Conservation (phyloP, 2,113 vertebrate species). For the Catharus fuscescens region DNA sequence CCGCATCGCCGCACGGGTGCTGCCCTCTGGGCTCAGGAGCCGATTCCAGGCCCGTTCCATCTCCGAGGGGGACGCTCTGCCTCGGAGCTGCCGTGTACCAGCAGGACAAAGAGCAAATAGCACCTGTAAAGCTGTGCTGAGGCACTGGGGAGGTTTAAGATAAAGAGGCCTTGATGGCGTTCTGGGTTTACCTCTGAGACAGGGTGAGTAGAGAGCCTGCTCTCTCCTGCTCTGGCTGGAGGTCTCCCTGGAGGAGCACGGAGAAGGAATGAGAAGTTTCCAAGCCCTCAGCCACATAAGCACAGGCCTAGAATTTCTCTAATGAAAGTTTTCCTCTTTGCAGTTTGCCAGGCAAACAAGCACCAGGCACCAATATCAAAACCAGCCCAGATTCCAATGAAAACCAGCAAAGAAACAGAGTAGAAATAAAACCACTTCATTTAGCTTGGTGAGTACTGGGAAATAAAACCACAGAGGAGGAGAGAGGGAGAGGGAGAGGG, state of each 20-base stretch:
- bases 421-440: not conserved
- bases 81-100: fast-evolving
- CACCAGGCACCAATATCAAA: constrained; percentile 52
- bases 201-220: not conserved
- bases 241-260: constrained; percentile 34
- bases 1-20: constrained; percentile 7
- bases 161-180: not conserved
- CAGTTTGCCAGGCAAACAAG: constrained; percentile 48
- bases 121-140: not conserved
- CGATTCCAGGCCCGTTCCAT: constrained; percentile 14
- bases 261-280: constrained; percentile 34
- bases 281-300: constrained; percentile 47
- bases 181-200: not conserved
- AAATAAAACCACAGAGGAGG: not conserved
- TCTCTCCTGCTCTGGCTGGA: not conserved
- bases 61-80: constrained; percentile 24
- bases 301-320: constrained; percentile 39
- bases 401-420: constrained; percentile 38
- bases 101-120: not conserved
- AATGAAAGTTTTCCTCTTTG: constrained; percentile 50
- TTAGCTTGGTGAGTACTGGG: not conserved
- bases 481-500: not conserved
- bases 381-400: constrained; percentile 33
- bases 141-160: not conserved
- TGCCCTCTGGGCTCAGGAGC: constrained; percentile 29